Evolutionary conservation across 1,140 invertebrate species (phyloP).

Genomic region (Stenopsyche tienmushanensis): DNA sequence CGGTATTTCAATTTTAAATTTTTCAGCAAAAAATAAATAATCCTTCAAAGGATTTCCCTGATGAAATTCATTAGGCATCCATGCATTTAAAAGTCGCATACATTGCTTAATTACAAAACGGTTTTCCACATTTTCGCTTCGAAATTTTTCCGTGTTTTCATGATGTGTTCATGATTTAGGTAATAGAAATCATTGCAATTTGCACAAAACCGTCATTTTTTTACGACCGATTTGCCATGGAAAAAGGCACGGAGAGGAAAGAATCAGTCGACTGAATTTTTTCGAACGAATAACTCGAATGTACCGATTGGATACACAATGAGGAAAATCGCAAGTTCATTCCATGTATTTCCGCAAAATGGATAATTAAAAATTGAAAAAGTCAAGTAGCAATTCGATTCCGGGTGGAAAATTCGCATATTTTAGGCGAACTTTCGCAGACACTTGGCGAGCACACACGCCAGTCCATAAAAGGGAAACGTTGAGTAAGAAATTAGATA

Average conservation of each 20-base stretch:
- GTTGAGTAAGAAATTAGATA: conserved; percentile 25
- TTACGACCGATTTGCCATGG: conserved; percentile 5
- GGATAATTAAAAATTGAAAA: conserved; percentile 21
- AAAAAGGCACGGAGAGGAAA: conserved; percentile 28
- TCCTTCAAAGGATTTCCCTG: too few species aligned
- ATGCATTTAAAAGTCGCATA: too few species aligned
- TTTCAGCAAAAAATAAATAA: too few species aligned
- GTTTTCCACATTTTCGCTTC: too few species aligned
- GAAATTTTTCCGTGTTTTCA: conserved; percentile 1
- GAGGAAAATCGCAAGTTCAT: neutral
- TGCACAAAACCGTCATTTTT: conserved; percentile 24
- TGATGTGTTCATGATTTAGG: neutral
- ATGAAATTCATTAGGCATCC: too few species aligned
- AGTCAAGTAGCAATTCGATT: too few species aligned
- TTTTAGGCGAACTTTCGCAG: too few species aligned
- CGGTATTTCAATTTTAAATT: too few species aligned
- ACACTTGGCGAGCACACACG: too few species aligned
- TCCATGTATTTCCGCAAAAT: neutral
- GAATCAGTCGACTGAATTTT: conserved; percentile 16
- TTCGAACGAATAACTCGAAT: conserved; percentile 4
- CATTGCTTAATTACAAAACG: too few species aligned
- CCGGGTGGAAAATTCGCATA: too few species aligned
- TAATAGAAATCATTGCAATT: conserved; percentile 14
- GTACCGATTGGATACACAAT: conserved; percentile 16
- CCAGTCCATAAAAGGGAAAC: too few species aligned